phyloP scores from a whole-genome alignment of 2,113 vertebrate species.

The Pollachius pollachius region DNA sequence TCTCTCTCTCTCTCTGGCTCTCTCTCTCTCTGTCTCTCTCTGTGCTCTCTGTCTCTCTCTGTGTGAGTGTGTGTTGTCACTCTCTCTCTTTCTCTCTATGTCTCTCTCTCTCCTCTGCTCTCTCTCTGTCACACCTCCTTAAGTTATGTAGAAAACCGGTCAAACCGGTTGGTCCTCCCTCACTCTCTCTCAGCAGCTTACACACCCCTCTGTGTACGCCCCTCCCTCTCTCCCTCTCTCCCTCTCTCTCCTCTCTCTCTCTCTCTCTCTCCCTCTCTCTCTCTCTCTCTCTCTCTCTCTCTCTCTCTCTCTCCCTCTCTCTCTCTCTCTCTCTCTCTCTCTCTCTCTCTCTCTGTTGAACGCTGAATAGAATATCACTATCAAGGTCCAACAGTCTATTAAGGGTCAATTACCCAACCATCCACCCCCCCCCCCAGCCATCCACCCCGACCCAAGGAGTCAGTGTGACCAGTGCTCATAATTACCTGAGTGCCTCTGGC shows the following conservation, averaged over 20 bases:
- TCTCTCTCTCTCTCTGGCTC: no score
- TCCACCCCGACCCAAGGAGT: no score
- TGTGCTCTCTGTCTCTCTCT: no score
- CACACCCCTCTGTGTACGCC: slow-evolving; percentile 34
- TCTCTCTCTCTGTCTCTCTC: no score
- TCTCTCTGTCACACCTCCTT: slow-evolving; percentile 71
- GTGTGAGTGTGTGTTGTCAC: no score
- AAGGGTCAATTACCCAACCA: not conserved
- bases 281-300: no score
- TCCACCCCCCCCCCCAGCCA: no score
- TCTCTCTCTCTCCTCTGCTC: slow-evolving; percentile 7
- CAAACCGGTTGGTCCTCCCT: slow-evolving; percentile 48
- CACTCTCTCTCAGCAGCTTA: slow-evolving; percentile 58
- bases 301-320: slow-evolving; percentile 1
- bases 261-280: slow-evolving; percentile 14
- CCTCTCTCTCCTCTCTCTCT: slow-evolving; percentile 17
- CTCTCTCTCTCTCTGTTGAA: slow-evolving; percentile 20
- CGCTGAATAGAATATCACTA: no score
- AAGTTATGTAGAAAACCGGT: slow-evolving; percentile 72
- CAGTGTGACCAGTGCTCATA: no score
- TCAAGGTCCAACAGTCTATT: no score
- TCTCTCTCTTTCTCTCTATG: no score
- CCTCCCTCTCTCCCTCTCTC: slow-evolving; percentile 1
- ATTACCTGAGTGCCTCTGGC: slow-evolving; percentile 70
- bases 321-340: slow-evolving; percentile 28